Evolutionary conservation across 1,140 invertebrate genomes (phyloP).

Genomic region (Rhizoglyphus robini): DNA sequence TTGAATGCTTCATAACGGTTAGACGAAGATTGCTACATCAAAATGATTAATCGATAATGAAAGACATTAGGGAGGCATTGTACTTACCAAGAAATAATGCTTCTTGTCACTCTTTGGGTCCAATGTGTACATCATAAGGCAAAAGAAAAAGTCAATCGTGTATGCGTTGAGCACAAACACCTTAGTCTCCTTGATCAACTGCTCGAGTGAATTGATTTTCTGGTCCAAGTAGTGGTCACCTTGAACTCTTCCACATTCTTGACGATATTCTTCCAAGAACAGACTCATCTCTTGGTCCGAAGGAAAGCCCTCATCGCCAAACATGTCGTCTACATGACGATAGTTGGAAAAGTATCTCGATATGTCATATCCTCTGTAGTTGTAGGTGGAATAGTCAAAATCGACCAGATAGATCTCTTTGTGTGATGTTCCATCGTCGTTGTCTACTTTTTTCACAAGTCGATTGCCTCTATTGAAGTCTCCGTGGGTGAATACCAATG

Average conservation of each 20-base stretch:
- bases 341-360: conserved; percentile 31
- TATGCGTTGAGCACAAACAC: conserved; percentile 6
- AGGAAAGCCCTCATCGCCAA: conserved; percentile 15
- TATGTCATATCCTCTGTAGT: conserved; percentile 67
- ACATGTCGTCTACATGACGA: conserved; percentile 6
- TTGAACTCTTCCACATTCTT: neutral
- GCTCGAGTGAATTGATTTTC: neutral
- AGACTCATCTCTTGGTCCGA: conserved; percentile 6
- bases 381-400: conserved; percentile 51
- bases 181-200: conserved; percentile 1
- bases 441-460: neutral
- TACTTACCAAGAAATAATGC: conserved; percentile 7
- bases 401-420: conserved; percentile 49
- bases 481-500: neutral
- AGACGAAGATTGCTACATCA: neutral
- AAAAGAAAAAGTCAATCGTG: conserved; percentile 8
- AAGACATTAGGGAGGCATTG: neutral
- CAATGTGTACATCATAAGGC: conserved; percentile 2
- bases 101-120: neutral
- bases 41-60: neutral
- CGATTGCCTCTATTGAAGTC: conserved; percentile 17
- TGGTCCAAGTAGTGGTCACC: neutral
- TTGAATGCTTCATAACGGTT: conserved; percentile 2
- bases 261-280: conserved; percentile 9
- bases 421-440: neutral